Base-by-base conservation (phyloP, 2,888 invertebrate species). In the Frankliniella intonsa region DNA sequence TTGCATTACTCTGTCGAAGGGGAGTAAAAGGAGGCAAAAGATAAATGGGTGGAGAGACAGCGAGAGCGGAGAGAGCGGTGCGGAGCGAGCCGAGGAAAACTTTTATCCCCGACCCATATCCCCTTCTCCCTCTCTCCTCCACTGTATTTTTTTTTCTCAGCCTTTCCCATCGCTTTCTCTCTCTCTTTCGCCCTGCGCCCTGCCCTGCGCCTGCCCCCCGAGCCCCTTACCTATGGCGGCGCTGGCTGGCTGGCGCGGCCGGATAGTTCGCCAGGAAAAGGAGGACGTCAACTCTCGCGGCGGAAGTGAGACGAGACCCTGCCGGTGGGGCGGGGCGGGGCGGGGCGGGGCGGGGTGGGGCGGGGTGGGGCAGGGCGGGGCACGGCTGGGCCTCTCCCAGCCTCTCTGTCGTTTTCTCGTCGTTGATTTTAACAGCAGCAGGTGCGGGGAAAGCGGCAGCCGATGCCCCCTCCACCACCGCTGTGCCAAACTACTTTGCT, bases 101-200 rank as follows among this genome's bases (percentile, higher is more conserved):
- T 76, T 76, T 76, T 76, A 76, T 76, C 69, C 69, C 69, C 69
- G 69, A 76, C 69, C 69, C 69, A 25, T 76, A 76, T 76, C 69
- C 69, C 25, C 1, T 22, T 76, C 14, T 62, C 62, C 5, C 38
- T 38, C 38, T 38, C 38, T 5, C 38, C 38, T 38, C 38, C 38
- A 38, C 5, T 38, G 3, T 38, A 5, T 3, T 38, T 38, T 38
- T 38, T 3, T 38, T 5, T 38, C 38, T 38, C n/a, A n/a, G n/a
- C n/a, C 3, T 38, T 5, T 38, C 38, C 38, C 38, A 38, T 38
- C 38, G 2, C 38, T 38, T 5, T 3, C 38, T 38, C 38, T 38
- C 38, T 38, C 5, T 38, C 38, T 38, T 5, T 38, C 38, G 5
- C 38, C 38, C 38, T 38, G 5, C 38, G 38, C 38, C 38, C 38